Conservation (phyloP, 2,888 invertebrate species). For the Nebria salina region DNA sequence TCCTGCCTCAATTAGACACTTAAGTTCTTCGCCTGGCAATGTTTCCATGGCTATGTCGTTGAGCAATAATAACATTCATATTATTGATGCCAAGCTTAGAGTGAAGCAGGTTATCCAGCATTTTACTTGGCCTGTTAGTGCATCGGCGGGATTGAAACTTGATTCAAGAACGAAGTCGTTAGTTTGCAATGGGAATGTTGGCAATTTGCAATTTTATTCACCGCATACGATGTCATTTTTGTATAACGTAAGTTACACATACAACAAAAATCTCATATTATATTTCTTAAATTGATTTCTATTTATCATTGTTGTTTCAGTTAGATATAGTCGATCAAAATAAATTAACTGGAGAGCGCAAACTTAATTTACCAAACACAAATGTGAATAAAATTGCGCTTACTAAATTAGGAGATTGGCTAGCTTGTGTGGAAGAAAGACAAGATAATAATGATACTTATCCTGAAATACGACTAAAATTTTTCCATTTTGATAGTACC, state of each 20-base stretch:
- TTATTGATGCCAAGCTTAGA: constrained; percentile 66
- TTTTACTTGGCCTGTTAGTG: constrained; percentile 70
- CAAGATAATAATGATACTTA: constrained; percentile 67
- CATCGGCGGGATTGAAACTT: constrained; percentile 67
- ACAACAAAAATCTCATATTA: no score
- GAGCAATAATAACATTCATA: constrained; percentile 73
- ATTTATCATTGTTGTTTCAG: constrained; percentile 58
- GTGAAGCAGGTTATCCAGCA: constrained; percentile 72
- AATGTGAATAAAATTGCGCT: constrained; percentile 75
- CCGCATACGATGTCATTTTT: constrained; percentile 71
- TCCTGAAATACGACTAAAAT: constrained; percentile 76
- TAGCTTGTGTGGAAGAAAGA: constrained; percentile 75
- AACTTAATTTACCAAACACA: constrained; percentile 69
- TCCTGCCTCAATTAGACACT: constrained; percentile 72
- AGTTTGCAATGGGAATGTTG: constrained; percentile 77
- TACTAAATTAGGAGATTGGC: constrained; percentile 73
- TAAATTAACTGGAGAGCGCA: constrained; percentile 71
- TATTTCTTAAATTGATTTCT: not conserved
- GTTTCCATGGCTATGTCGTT: constrained; percentile 73
- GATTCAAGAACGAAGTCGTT: constrained; percentile 74
- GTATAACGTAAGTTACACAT: constrained; percentile 70
- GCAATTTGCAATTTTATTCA: constrained; percentile 80
- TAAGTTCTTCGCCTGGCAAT: constrained; percentile 72
- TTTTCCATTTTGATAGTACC: constrained; percentile 73
- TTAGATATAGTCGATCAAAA: constrained; percentile 78